Conservation (phyloP, 2,113 vertebrate species). For the Chamaetylas fuelleborni region DNA sequence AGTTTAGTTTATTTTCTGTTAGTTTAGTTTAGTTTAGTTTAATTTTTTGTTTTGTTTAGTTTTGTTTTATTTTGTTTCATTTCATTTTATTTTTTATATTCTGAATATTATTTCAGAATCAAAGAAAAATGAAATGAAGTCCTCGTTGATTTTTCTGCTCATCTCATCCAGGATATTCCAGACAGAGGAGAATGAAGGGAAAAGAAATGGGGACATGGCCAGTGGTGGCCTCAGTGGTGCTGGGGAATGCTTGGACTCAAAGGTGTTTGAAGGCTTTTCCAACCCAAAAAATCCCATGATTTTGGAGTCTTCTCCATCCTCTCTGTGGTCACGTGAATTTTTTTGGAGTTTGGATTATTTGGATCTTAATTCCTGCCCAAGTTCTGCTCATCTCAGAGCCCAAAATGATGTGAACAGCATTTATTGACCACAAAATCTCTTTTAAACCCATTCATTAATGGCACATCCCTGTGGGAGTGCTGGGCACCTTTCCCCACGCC, state of each 20-base stretch:
- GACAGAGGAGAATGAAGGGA: not conserved
- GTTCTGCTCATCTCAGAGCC: not conserved
- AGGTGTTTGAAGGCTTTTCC: not conserved
- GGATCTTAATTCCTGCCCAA: not conserved
- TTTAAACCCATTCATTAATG: not conserved
- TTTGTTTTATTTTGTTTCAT: too few species aligned
- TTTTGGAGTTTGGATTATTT: not conserved
- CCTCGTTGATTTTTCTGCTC: not conserved
- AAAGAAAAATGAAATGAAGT: too few species aligned
- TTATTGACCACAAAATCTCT: not conserved
- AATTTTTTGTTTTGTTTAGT: too few species aligned
- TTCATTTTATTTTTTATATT: too few species aligned
- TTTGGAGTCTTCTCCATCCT: not conserved
- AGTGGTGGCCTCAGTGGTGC: not conserved
- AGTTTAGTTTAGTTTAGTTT: too few species aligned
- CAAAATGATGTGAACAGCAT: not conserved
- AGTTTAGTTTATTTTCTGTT: too few species aligned
- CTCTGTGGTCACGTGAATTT: not conserved
- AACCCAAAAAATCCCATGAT: not conserved
- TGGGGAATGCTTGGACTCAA: fast-evolving
- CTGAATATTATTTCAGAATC: too few species aligned
- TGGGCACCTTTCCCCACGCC: not conserved
- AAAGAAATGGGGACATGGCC: not conserved
- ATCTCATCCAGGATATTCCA: not conserved
- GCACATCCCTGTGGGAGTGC: fast-evolving